A percentile compares a stretch with the other conserved stretches of the same genome.
These are phyloP conservation scores for Mylabris phalerata DNA, from an alignment of 1,140 invertebrate species.

Conservation along the genomic window DNA sequence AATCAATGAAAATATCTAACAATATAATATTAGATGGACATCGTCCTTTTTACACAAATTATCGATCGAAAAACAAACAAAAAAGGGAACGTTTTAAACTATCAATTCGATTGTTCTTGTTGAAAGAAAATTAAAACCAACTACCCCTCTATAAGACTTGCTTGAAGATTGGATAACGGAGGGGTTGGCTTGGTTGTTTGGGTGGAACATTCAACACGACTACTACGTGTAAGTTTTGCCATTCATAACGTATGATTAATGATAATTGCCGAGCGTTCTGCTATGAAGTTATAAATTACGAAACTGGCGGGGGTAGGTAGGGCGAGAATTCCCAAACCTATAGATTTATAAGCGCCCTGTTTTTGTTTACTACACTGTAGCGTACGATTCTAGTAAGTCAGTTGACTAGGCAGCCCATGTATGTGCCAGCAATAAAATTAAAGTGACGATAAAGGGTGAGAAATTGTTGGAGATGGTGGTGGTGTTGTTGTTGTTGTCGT, in stretches of 20 bases:
- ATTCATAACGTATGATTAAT: slow-evolving; percentile 41
- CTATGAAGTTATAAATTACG: slow-evolving; percentile 37
- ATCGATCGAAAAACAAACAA: no score
- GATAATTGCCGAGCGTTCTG: slow-evolving; percentile 34
- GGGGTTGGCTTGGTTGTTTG: neutral
- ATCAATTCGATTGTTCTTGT: no score
- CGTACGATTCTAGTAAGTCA: slow-evolving; percentile 13
- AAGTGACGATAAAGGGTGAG: no score
- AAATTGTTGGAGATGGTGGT: no score
- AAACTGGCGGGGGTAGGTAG: slow-evolving; percentile 7
- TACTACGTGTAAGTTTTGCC: slow-evolving; percentile 36
- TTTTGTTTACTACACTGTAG: slow-evolving; percentile 18
- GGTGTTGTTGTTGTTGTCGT: no score
- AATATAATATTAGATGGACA: no score
- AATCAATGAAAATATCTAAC: neutral
- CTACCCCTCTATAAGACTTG: neutral
- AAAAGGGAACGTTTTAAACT: no score
- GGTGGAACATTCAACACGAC: slow-evolving; percentile 9
- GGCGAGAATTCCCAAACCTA: slow-evolving; percentile 2
- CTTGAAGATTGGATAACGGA: neutral
- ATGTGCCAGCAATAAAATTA: slow-evolving; percentile 10
- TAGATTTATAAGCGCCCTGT: slow-evolving; percentile 26
- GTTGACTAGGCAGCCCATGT: neutral
- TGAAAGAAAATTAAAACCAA: no score
- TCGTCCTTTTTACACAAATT: no score